Percentiles rank a stretch among this genome's conserved stretches.
Evolutionary conservation across 2,113 vertebrate genomes (phyloP).

Genomic region (Corythoichthys haematopterus): DNA sequence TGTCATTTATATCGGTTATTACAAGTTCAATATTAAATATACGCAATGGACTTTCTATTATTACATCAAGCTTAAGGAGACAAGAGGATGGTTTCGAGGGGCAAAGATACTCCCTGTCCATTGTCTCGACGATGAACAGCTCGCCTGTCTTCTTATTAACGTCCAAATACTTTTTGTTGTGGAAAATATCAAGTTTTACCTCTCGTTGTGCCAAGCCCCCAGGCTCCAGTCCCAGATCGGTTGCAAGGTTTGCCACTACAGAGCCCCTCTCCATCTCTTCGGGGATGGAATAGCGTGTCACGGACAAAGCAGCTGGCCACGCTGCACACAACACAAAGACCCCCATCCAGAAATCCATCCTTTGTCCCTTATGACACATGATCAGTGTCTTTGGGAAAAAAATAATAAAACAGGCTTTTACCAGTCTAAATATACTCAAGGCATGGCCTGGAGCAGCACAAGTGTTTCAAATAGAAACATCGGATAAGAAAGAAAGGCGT

Average conservation of each 20-base stretch:
- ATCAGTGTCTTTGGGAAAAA: neutral
- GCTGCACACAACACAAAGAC: constrained; percentile 57
- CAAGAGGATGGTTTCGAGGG: constrained; percentile 24
- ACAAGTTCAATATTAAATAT: constrained; percentile 73
- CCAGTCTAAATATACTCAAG: neutral
- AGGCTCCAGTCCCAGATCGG: constrained; percentile 75
- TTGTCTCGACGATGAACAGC: constrained; percentile 53
- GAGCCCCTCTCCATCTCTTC: constrained; percentile 80
- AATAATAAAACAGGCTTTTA: too few relatives aligned
- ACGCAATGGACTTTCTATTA: constrained; percentile 69
- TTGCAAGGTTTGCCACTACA: constrained; percentile 75
- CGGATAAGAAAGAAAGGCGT: constrained; percentile 1
- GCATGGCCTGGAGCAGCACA: neutral
- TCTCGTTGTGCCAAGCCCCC: constrained; percentile 48
- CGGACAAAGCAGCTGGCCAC: constrained; percentile 14
- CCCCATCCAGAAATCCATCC: constrained; percentile 23
- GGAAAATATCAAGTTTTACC: constrained; percentile 62
- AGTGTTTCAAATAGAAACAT: constrained; percentile 1
- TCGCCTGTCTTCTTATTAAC: constrained; percentile 71
- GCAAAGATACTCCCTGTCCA: constrained; percentile 58
- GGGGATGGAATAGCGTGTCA: constrained; percentile 72
- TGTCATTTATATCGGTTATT: constrained; percentile 64
- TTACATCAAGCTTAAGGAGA: constrained; percentile 70
- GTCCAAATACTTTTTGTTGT: constrained; percentile 69
- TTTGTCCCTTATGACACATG: constrained; percentile 2